Evolutionary conservation across 35 echinoderm and acorn worm species (phyloP), one percentile per base, ranked within the genome.

Genomic region (Eucidaris tribuloides): DNA sequence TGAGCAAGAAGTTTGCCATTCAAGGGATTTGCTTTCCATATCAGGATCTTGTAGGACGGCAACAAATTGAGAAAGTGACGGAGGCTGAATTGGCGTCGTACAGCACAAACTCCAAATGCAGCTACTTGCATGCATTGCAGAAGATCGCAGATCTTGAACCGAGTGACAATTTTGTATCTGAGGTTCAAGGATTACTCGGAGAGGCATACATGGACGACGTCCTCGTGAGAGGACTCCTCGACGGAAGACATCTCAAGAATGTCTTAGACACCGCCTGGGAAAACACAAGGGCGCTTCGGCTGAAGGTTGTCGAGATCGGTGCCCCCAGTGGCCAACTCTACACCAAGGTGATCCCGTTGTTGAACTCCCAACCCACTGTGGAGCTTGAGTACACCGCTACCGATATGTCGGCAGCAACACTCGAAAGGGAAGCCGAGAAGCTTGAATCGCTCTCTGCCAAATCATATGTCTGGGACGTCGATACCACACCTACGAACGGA

Each of bases 251-350:
- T 36, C 38, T 96, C 18, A 96, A 96, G 66, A 96, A 87, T 46
- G 60, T 54, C 28, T 42, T 90, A 22, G 88, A 96, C 44, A 60
- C 91, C n/a, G 80, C 91, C 9, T 86, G 48, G 88, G 93, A 96
- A 52, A 96, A 96, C 62, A 36, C 45, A 41, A 41, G 37, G 5
- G 15, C 59, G 0, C 35, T 42, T 41, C 90, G 91, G 25, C 32
- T 96, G 30, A 96, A 96, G 78, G n/a, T 96, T 20, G 68, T 96
- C 13, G 93, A 96, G 63, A 20, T 96, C 50, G 84, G 88, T 20
- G 87, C 87, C 20, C 34, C 58, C 0, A 60, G 56, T 24, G 93
- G 93, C 19, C 33, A 70, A 17, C 43, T 96, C 65, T 96, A 86
- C 66, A 63, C 38, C 14, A 81, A 77, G 1, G 88, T 76, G 2